Evolutionary conservation across 2,888 invertebrate species (phyloP), one percentile per base, ranked within the genome.

Genomic region (Diloba caeruleocephala): DNA sequence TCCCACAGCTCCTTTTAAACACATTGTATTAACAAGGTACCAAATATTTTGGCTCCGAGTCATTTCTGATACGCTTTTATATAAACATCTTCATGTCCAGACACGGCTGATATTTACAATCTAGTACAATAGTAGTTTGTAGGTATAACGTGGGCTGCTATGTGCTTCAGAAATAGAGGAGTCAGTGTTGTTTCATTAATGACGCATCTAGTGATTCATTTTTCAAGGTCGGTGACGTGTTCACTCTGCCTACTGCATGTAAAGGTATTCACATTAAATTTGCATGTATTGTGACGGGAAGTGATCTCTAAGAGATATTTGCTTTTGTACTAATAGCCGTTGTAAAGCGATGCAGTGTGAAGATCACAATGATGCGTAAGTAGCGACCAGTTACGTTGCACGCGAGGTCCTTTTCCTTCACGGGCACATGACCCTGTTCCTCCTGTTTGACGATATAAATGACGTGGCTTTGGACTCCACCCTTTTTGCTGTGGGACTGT

Each of bases 151-250:
- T 60, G 59, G 59, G 43, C 8, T 8, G 58, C 7, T 14, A 34
- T 50, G 23, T 38, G 45, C 42, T 42, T 25, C 26, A 42, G 19
- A 45, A 45, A 51, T 41, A 41, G 28, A 58, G 59, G 21, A 58
- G 23, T 25, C 7, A 14, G 29, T 26, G 39, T 50, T 26, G 29
- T 13, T 41, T 44, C 43, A 38, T 33, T 37, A 45, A 25, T 57
- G 48, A 63, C 51, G 70, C 41, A 38, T 21, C 45, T 42, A 51
- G 44, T 64, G 48, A 69, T 43, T 70, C 42, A 58, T 14, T 36
- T 17, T 12, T 25, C 65, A 65, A 70, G 71, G 71, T 44, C 39
- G 28, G 25, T 10, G 14, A 13, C 25, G 37, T 10, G n/a, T 38
- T 43, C 19, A 32, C 44, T 41, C 32, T 48, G 48, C 31, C 43